A percentile compares a stretch with the other conserved stretches of the same genome.
Evolutionary conservation across 2,797 vertebrate genomes (phyloP).

Genomic region (Pseudochirops corinnae): DNA sequence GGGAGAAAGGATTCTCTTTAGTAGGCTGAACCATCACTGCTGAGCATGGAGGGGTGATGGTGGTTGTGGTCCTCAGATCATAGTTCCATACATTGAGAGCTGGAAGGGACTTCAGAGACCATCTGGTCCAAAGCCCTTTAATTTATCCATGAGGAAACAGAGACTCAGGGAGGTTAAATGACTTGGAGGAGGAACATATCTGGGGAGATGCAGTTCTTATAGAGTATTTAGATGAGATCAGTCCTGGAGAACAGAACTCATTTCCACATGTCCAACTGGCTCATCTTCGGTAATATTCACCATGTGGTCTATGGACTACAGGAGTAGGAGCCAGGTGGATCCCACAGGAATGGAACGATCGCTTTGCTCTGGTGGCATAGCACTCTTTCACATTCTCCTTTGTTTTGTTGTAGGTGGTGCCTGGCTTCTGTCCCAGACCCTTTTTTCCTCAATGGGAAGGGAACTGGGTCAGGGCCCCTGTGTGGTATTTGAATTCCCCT

Average conservation of each 20-base stretch:
- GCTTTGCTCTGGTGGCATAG: background rate
- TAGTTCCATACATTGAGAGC: background rate
- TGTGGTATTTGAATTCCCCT: background rate
- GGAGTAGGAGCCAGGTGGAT: background rate
- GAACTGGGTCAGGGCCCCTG: background rate
- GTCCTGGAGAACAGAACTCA: background rate
- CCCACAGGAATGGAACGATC: background rate
- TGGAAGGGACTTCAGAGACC: background rate
- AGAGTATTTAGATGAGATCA: background rate
- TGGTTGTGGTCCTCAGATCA: background rate
- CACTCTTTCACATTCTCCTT: background rate
- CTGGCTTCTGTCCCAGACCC: background rate
- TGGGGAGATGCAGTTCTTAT: background rate
- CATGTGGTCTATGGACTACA: background rate
- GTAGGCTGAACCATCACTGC: background rate
- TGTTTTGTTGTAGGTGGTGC: background rate
- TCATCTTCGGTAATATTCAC: background rate
- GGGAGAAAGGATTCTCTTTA: background rate
- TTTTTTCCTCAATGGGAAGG: background rate
- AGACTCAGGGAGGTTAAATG: background rate
- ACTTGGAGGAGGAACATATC: background rate
- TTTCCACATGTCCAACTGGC: background rate
- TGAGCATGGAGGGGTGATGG: background rate
- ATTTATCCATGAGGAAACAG: background rate
- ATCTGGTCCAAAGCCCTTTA: background rate